These are phyloP conservation scores for Perca schrenkii DNA, from an alignment of 2,113 vertebrate genomes.

Conservation along the genomic window DNA sequence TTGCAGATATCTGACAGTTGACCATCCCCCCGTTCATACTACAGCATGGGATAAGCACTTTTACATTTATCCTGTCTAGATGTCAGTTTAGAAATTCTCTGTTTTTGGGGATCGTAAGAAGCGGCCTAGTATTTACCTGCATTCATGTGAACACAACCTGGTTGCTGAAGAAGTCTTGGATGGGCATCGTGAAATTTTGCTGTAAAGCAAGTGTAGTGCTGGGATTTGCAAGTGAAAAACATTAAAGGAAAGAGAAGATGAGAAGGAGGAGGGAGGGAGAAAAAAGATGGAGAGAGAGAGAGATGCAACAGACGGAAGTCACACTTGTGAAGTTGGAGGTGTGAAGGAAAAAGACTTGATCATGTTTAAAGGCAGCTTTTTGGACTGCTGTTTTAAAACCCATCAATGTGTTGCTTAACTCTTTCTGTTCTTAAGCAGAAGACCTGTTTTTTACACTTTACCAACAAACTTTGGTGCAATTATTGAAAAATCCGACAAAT, in stretches of 20 bases:
- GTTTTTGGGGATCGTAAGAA: neutral
- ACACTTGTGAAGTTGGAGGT: conserved; percentile 81
- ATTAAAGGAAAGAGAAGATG: conserved; percentile 43
- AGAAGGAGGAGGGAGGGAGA: conserved; percentile 47
- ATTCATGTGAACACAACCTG: neutral
- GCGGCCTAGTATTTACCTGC: neutral
- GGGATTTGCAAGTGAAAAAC: conserved; percentile 39
- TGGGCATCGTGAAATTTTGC: neutral
- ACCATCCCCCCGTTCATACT: neutral
- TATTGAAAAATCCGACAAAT: conserved; percentile 17
- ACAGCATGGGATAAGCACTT: conserved; percentile 1
- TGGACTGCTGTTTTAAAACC: conserved; percentile 81
- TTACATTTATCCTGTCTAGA: conserved; percentile 1
- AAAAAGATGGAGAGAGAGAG: conserved; percentile 53
- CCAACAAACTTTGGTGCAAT: conserved; percentile 30
- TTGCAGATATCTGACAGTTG: neutral
- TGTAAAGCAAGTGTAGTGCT: neutral
- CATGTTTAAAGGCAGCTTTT: conserved; percentile 80
- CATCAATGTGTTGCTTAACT: conserved; percentile 60
- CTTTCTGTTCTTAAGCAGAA: conserved; percentile 25
- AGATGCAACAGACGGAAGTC: conserved; percentile 81
- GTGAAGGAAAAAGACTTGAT: conserved; percentile 82
- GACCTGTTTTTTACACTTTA: conserved; percentile 23
- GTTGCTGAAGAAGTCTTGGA: conserved; percentile 5
- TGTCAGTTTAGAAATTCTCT: neutral